phyloP scores from a whole-genome alignment of 2,797 vertebrate species.

The Podargus strigoides region DNA sequence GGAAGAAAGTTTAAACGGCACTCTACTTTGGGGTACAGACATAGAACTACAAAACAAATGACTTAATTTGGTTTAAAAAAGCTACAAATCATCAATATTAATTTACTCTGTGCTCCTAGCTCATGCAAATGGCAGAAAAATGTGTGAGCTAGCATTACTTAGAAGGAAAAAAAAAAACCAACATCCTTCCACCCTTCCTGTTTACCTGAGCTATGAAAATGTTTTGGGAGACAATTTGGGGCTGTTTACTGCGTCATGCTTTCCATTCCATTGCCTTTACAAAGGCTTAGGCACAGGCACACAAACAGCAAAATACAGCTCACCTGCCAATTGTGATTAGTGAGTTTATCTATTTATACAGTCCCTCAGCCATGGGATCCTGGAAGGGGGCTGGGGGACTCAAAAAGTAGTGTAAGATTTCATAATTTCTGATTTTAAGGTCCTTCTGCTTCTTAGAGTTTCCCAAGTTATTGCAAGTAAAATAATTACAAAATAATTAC shows the following conservation, averaged over 20 bases:
- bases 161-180: background rate
- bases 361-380: background rate
- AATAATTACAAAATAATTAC: background rate
- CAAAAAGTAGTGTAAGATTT: background rate
- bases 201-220: background rate
- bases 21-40: background rate
- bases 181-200: rapidly evolving
- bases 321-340: background rate
- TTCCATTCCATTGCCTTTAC: background rate
- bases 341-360: background rate
- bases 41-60: background rate
- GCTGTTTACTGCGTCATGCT: background rate
- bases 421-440: background rate
- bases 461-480: background rate
- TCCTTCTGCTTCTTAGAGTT: background rate
- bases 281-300: background rate
- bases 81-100: rapidly evolving
- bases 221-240: background rate
- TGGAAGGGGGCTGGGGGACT: rapidly evolving
- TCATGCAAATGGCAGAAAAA: background rate
- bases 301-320: background rate
- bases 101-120: background rate
- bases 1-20: background rate
- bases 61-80: background rate
- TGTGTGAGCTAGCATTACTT: rapidly evolving